Evolutionary conservation across 2,888 invertebrate genomes (phyloP).

Genomic region (Peribatodes rhomboidaria): DNA sequence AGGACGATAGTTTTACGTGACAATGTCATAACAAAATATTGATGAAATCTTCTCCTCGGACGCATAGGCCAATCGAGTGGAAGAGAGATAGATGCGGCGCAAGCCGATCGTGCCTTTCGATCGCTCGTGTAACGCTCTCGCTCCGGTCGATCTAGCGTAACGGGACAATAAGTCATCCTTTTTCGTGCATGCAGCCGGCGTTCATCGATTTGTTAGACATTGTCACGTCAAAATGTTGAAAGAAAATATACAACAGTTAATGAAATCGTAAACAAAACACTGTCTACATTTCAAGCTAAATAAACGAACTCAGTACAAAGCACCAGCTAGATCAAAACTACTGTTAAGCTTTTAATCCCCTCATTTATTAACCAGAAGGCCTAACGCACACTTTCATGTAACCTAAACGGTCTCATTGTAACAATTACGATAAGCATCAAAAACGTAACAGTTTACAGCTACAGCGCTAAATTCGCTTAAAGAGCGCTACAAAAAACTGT

Average conservation of each 20-base stretch:
- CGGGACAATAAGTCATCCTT: no score
- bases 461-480: constrained; percentile 64
- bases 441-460: constrained; percentile 57
- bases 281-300: neutral
- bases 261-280: constrained; percentile 1
- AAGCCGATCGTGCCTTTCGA: no score
- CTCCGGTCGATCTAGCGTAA: no score
- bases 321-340: constrained; percentile 23
- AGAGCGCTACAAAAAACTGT: constrained; percentile 74
- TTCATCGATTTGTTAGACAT: no score
- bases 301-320: neutral
- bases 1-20: no score
- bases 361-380: constrained; percentile 33
- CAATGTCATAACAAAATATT: neutral
- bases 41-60: no score
- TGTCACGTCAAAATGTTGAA: no score
- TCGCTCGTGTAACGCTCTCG: no score
- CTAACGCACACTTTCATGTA: constrained; percentile 41
- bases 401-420: constrained; percentile 50
- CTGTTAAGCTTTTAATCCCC: constrained; percentile 30
- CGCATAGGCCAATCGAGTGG: no score
- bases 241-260: neutral
- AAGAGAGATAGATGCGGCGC: no score
- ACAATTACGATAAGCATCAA: constrained; percentile 76
- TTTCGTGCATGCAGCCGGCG: no score